These are phyloP conservation scores for Polypedilum vanderplanki DNA, from an alignment of 1,140 invertebrate genomes.

Conservation along the genomic window DNA sequence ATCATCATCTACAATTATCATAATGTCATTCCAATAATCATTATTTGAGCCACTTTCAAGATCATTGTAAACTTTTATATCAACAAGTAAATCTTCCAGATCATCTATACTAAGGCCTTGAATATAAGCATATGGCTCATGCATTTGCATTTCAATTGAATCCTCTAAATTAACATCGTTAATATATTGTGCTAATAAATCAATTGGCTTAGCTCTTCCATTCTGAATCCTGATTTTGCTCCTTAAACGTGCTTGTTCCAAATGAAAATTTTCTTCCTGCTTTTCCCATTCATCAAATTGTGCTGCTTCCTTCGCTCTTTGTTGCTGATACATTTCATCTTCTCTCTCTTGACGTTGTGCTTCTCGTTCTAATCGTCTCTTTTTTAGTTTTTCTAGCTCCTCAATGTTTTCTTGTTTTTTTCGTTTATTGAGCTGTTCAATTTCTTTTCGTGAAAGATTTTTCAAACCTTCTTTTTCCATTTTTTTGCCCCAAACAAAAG, in stretches of 20 bases:
- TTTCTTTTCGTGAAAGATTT: conserved; percentile 68
- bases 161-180: conserved; percentile 85
- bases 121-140: conserved; percentile 94
- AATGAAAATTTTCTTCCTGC: conserved; percentile 90
- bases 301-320: conserved; percentile 88
- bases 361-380: conserved; percentile 81
- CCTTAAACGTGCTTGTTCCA: conserved; percentile 80
- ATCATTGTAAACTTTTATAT: conserved; percentile 91
- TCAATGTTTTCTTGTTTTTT: conserved; percentile 88
- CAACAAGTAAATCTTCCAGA: conserved; percentile 94
- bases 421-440: conserved; percentile 75
- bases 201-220: conserved; percentile 95
- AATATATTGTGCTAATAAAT: conserved; percentile 94
- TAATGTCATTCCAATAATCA: conserved; percentile 96
- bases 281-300: conserved; percentile 92
- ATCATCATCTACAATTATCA: conserved; percentile 93
- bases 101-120: conserved; percentile 87
- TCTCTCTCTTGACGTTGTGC: conserved; percentile 81
- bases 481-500: conserved; percentile 97
- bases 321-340: conserved; percentile 78
- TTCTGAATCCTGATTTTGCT: conserved; percentile 94
- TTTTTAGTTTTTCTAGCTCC: conserved; percentile 88
- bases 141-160: conserved; percentile 97
- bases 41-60: conserved; percentile 78
- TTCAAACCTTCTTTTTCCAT: conserved; percentile 88